These are phyloP conservation scores for Malacoraja senta DNA, from an alignment of 2,797 vertebrate genomes.

Conservation along the genomic window DNA sequence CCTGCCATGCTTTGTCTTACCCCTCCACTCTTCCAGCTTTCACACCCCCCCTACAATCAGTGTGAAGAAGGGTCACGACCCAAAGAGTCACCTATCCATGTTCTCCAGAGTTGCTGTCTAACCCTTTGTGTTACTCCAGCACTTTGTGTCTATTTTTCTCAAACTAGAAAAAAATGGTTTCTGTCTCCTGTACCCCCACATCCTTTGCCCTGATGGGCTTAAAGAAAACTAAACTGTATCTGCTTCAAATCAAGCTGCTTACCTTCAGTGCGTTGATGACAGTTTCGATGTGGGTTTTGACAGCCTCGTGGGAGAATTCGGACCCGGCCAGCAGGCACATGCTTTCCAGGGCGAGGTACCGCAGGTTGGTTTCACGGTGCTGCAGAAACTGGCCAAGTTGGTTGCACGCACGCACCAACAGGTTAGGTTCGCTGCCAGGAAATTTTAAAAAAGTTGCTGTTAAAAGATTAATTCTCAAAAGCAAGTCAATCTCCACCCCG, in stretches of 20 bases:
- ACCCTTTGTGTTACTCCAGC: no score
- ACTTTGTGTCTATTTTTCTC: no score
- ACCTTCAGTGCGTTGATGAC: conserved; percentile 85
- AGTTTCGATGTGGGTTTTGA: conserved; percentile 82
- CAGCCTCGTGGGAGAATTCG: conserved; percentile 82
- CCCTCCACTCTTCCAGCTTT: no score
- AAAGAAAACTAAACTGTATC: no score
- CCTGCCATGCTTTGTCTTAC: no score
- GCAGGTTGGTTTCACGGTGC: conserved; percentile 82
- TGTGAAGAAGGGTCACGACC: no score
- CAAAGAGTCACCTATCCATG: no score
- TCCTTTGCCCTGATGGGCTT: background rate
- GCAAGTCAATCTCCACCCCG: background rate
- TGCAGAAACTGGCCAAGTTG: conserved; percentile 85
- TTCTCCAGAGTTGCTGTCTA: no score
- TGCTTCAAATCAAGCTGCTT: background rate
- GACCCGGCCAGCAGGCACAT: conserved; percentile 87
- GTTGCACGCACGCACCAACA: conserved; percentile 80
- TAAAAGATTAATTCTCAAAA: background rate
- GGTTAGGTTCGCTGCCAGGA: conserved; percentile 72
- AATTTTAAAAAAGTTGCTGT: background rate
- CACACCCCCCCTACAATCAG: no score
- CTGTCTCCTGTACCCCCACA: no score
- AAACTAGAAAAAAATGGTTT: background rate
- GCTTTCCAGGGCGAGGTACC: conserved; percentile 82